Evolutionary conservation across 1,140 invertebrate genomes (phyloP), one percentile per base, ranked within the genome.

Genomic region (Halictus rubicundus): DNA sequence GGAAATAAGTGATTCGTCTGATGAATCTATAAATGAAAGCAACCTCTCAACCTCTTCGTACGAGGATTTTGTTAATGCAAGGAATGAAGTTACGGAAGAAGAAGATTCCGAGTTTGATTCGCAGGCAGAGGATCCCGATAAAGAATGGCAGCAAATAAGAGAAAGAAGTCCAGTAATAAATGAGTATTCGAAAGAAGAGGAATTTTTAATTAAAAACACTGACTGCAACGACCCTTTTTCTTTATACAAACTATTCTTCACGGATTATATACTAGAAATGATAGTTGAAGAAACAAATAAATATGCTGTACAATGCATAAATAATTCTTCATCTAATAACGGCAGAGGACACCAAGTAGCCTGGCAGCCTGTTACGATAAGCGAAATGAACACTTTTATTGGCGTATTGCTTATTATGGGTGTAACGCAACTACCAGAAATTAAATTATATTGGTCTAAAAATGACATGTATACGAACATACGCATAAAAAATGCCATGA

Each of bases 141-240:
- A 61, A 0, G 59, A 63, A 63, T 72, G 59, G 70, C 7, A 66
- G 54, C 39, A 77, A 77, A 37, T 76, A 60, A 27, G 0, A 63
- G 46, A 49, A 68, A 52, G 63, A 74, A 3, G n/a, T 21, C 8
- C 16, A 77, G 23, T 2, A 70, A 27, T 52, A 25, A 75, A 71
- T 71, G 57, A 73, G 65, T 80, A 80, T 72, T 0, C 63, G 27
- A 23, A 73, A 68, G 49, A 73, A 65, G 66, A 77, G 9, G 12
- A 49, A 49, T 19, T 46, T 25, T 19, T 66, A 49, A 25, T 49
- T 27, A 8, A 49, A 1, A 19, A 49, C n/a, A 49, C 7, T 1
- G 39, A 65, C 21, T 65, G 64, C 39, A 9, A 65, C 9, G 39
- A 65, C 23, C 64, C 64, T 46, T 1, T 65, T 65, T 0, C 64